Conservation (phyloP, 2,888 invertebrate genomes). For the Pyrocoelia pectoralis region DNA sequence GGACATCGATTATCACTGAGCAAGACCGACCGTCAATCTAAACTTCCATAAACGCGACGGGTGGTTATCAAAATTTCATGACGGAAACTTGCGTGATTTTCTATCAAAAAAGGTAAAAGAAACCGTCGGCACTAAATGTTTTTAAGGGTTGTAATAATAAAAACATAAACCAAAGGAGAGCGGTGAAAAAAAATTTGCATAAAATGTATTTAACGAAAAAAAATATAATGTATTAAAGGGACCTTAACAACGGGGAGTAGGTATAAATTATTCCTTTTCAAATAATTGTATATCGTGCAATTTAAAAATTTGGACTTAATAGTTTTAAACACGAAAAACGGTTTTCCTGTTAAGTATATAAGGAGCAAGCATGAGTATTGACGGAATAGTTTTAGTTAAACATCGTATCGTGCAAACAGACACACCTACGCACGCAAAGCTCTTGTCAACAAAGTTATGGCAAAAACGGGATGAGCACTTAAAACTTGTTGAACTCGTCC, state of each 20-base stretch:
- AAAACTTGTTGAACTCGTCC: neutral
- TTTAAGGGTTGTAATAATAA: constrained; percentile 1
- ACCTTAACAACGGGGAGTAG: neutral
- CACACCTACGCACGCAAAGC: neutral
- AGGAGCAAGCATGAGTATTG: neutral
- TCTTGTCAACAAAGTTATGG: neutral
- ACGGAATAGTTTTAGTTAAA: neutral
- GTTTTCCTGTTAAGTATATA: neutral
- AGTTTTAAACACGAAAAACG: neutral
- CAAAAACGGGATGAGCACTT: neutral
- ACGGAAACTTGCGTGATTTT: constrained; percentile 1
- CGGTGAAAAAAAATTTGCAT: neutral
- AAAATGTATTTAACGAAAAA: neutral
- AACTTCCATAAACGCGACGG: neutral
- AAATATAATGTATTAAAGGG: neutral
- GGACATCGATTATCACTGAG: no score
- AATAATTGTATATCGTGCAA: neutral
- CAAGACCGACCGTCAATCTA: neutral
- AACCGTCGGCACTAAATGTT: constrained; percentile 1
- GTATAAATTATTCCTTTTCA: neutral
- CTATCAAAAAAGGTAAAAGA: neutral
- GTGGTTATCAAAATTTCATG: neutral
- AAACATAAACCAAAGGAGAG: neutral
- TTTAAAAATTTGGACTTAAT: neutral
- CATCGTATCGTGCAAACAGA: neutral